Base-by-base conservation (phyloP, 1,140 invertebrate genomes). In the Ostrea denselamellosa region DNA sequence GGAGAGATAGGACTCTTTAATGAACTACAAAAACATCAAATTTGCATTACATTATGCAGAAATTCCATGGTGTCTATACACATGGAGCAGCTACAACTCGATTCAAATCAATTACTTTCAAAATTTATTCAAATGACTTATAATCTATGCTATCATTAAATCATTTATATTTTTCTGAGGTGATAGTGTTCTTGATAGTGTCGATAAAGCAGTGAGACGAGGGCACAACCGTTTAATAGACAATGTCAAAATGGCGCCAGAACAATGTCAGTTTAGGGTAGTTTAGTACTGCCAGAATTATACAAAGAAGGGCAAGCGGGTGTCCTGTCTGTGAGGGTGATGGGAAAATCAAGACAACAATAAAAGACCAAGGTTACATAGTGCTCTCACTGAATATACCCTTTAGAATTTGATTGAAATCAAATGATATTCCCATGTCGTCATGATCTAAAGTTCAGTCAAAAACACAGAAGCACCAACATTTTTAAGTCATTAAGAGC, bases 91-190 rank as follows among this genome's bases (percentile, higher is more conserved):
- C 28, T 77, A 77, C 68, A 77, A 77, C 68, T 77, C 22, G 68
- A 77, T 28, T 14, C 14, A 77, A 77, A 77, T 77, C 68, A 77
- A 77, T 77, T 77, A 77, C 28, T 28, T 34, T 77, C 68, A 28
- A 77, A 77, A 77, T 77, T 28, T 77, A 77, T 77, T 77, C 68
- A 77, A 77, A 77, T 77, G 68, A 10, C 28, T 77, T 14, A 5
- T 77, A 77, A 77, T 77, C 68, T 77, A 77, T 77, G 68, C 68
- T 34, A 77, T 77, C 68, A 77, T 22, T 77, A 28, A 77, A 77
- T 77, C 68, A 77, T 22, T 77, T 77, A 77, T 34, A 12, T 34
- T 77, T 77, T 14, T 34, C 68, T 5, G 68, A 62, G 68, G 68
- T 77, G 68, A 77, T 77, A 77, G 68, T 77, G 68, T 25, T 34